Conservation (phyloP, 2,113 vertebrate genomes). For the Athene noctua region DNA sequence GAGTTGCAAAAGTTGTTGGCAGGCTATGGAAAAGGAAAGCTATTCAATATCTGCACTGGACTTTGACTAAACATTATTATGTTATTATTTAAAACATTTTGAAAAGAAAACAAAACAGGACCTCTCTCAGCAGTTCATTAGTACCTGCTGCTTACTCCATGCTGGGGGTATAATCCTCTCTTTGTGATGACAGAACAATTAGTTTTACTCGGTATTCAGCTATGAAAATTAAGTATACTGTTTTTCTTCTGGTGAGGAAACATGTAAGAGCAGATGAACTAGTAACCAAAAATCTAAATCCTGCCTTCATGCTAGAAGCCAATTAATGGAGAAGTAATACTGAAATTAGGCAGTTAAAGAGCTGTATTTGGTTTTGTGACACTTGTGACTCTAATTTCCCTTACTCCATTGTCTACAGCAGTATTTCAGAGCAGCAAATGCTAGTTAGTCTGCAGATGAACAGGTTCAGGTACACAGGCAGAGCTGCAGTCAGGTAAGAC, state of each 20-base stretch:
- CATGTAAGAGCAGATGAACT: background rate
- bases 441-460: background rate
- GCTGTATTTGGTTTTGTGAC: background rate
- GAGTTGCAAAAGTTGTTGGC: slow-evolving; percentile 97
- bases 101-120: background rate
- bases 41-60: slow-evolving; percentile 2
- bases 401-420: background rate
- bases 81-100: background rate
- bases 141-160: background rate
- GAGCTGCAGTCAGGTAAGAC: background rate
- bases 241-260: slow-evolving; percentile 19
- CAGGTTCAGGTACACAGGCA: background rate
- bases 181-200: background rate
- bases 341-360: background rate
- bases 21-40: slow-evolving; percentile 76
- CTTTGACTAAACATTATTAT: background rate
- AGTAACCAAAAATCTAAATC: background rate
- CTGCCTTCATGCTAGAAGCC: background rate
- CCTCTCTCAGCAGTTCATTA: background rate
- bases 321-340: background rate
- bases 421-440: background rate
- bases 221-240: background rate
- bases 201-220: background rate
- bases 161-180: background rate
- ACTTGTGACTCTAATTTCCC: background rate